Conservation (phyloP, 2,888 invertebrate genomes). For the Drosophila tanythrix region DNA sequence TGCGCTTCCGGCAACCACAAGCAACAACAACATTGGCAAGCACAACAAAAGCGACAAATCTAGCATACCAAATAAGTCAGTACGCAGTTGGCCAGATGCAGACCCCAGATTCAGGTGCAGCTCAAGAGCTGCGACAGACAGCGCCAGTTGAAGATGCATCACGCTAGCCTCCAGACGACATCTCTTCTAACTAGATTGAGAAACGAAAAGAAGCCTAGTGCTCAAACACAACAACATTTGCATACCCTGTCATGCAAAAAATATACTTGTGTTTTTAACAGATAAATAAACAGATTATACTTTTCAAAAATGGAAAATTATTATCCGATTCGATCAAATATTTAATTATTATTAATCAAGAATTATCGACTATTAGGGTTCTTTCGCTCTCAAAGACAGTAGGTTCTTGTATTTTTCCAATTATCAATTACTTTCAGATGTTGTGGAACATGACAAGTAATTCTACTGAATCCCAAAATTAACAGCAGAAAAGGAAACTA, state of each 20-base stretch:
- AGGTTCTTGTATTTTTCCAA: neutral
- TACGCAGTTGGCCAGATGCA: conserved; percentile 41
- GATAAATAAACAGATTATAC: neutral
- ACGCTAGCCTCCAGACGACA: conserved; percentile 38
- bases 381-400: neutral
- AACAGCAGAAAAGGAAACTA: neutral
- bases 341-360: neutral
- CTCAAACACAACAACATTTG: neutral
- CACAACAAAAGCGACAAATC: conserved; percentile 58
- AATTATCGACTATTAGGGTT: neutral
- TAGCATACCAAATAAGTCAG: conserved; percentile 73
- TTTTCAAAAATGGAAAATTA: neutral
- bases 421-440: neutral
- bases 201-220: neutral
- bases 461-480: neutral
- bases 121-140: conserved; percentile 30
- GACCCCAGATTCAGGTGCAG: conserved; percentile 14
- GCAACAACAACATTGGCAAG: conserved; percentile 16
- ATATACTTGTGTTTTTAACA: neutral
- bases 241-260: neutral
- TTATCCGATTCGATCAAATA: neutral
- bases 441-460: neutral
- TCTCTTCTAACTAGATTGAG: conserved; percentile 29
- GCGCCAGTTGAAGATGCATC: conserved; percentile 30
- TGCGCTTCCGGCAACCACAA: conserved; percentile 81